A percentile compares a stretch with the other conserved stretches of the same genome.
Evolutionary conservation across 1,140 invertebrate genomes (phyloP).

Genomic region (Zaprionus nigranus): DNA sequence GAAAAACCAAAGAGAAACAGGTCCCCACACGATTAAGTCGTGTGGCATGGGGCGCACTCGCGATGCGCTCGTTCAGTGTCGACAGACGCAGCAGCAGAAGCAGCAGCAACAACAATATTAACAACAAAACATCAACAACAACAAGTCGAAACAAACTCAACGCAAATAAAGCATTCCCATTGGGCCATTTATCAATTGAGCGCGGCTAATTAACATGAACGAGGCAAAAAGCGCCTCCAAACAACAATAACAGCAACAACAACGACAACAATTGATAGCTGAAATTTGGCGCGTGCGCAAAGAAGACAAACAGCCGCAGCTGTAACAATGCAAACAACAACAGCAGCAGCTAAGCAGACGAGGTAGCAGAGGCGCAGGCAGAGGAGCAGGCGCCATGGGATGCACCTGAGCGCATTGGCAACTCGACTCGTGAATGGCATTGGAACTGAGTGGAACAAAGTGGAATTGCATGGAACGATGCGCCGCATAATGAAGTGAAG

Average conservation of each 20-base stretch:
- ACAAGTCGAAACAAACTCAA: background rate
- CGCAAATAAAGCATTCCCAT: conserved; percentile 12
- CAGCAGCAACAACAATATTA: background rate
- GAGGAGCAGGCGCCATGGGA: conserved; percentile 1
- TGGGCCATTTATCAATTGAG: conserved; percentile 49
- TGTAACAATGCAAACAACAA: conserved; percentile 8
- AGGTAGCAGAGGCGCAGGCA: background rate
- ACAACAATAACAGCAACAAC: conserved; percentile 22
- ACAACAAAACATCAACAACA: conserved; percentile 3
- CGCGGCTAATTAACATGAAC: conserved; percentile 51
- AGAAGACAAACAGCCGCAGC: conserved; percentile 5
- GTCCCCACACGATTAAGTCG: conserved; percentile 15
- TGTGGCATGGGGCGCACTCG: background rate
- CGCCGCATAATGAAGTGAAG: conserved; percentile 8
- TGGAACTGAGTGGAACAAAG: background rate
- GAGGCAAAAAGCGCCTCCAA: conserved; percentile 8
- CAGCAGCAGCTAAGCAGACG: background rate
- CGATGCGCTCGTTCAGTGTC: background rate
- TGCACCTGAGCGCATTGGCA: conserved; percentile 39
- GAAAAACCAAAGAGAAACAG: background rate
- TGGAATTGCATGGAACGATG: conserved; percentile 10
- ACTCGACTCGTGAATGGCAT: background rate
- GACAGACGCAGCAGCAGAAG: background rate
- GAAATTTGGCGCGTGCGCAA: conserved; percentile 36
- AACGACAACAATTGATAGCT: conserved; percentile 15